Evolutionary conservation across 2,888 invertebrate genomes (phyloP).

Genomic region (Drosophila prolongata): DNA sequence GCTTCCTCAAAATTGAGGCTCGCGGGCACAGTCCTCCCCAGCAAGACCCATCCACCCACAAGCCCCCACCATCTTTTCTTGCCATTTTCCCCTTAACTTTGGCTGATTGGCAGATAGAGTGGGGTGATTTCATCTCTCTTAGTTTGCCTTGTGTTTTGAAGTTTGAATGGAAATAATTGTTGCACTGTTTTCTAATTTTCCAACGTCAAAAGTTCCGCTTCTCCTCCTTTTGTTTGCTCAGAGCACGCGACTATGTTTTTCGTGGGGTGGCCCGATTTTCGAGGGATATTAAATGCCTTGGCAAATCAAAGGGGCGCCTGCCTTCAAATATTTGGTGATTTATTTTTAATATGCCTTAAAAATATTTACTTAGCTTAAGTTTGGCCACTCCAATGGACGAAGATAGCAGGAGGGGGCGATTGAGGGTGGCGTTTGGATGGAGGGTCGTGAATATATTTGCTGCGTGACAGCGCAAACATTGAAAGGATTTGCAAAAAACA

Average conservation of each 20-base stretch:
- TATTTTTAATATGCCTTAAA: constrained; percentile 80
- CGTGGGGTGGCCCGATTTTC: background rate
- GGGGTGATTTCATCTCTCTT: constrained; percentile 28
- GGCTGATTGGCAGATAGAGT: constrained; percentile 58
- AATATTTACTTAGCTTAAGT: constrained; percentile 76
- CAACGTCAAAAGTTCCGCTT: constrained; percentile 66
- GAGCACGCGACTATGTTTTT: constrained; percentile 56
- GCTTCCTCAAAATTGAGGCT: constrained; percentile 66
- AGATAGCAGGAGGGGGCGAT: constrained; percentile 10
- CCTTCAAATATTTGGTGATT: constrained; percentile 73
- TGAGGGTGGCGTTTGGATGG: constrained; percentile 6
- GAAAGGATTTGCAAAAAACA: constrained; percentile 81
- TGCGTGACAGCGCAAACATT: constrained; percentile 84
- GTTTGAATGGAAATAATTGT: constrained; percentile 71
- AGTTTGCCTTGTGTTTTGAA: constrained; percentile 49
- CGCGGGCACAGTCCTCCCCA: constrained; percentile 57
- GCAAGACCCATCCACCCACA: background rate
- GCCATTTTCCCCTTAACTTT: constrained; percentile 53
- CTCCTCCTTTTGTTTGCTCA: constrained; percentile 54
- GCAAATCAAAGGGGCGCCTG: constrained; percentile 41
- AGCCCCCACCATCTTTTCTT: constrained; percentile 5
- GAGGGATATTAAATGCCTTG: constrained; percentile 32
- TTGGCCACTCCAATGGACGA: constrained; percentile 37
- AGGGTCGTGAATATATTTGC: constrained; percentile 69
- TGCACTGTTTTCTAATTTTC: constrained; percentile 72